Evolutionary conservation across 2,113 vertebrate species (phyloP).

Genomic region (Rhea americana): DNA sequence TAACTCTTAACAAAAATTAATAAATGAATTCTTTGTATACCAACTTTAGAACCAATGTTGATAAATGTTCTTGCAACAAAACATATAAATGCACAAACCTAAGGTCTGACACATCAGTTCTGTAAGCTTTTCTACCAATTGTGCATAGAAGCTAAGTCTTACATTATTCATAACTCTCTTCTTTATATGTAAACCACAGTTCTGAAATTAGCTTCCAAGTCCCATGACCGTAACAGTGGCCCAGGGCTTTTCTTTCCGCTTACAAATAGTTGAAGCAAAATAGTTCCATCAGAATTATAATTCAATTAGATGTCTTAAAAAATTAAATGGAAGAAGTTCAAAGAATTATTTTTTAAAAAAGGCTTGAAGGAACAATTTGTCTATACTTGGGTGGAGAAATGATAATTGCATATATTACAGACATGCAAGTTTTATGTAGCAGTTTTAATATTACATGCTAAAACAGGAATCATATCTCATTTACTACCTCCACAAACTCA

Average conservation of each 20-base stretch:
- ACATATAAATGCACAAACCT: neutral
- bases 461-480: neutral
- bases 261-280: constrained; percentile 25
- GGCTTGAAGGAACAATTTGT: constrained; percentile 27
- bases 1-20: neutral
- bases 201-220: constrained; percentile 10
- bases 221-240: neutral
- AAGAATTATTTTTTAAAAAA: constrained; percentile 13
- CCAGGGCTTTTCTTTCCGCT: constrained; percentile 17
- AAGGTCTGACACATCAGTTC: neutral
- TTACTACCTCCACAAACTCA: neutral
- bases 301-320: neutral
- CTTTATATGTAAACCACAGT: neutral
- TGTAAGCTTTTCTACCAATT: neutral
- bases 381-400: neutral
- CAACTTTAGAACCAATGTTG: neutral
- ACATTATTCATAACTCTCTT: constrained; percentile 14
- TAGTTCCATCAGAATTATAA: constrained; percentile 11
- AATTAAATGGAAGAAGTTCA: constrained; percentile 38
- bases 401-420: neutral
- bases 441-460: no score
- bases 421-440: neutral
- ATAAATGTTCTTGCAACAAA: neutral
- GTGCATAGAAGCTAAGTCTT: neutral
- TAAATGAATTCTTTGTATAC: neutral